These are phyloP conservation scores for Anser cygnoides DNA, from an alignment of 2,113 vertebrate genomes.

Conservation along the genomic window DNA sequence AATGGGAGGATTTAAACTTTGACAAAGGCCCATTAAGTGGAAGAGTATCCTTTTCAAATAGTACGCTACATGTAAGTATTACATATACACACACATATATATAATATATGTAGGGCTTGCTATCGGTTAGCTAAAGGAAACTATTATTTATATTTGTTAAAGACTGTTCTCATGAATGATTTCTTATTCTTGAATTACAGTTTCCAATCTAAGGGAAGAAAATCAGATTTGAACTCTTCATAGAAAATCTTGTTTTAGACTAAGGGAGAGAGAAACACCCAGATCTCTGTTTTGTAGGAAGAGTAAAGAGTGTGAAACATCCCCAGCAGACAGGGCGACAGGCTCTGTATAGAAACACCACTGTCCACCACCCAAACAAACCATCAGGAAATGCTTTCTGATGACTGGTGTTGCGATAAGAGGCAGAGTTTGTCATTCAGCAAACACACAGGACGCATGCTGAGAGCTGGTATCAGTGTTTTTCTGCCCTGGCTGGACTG, in stretches of 20 bases:
- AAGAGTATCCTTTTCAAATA: neutral
- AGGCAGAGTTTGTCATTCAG: neutral
- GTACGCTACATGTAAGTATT: neutral
- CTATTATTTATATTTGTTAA: neutral
- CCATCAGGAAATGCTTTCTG: neutral
- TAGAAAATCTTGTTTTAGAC: neutral
- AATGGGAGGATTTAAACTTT: neutral
- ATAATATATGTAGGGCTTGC: neutral
- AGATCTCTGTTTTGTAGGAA: neutral
- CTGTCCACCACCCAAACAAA: neutral
- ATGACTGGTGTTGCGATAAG: accelerated
- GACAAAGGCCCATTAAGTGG: neutral
- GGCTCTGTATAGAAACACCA: neutral
- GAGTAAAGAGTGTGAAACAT: neutral
- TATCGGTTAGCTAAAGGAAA: neutral
- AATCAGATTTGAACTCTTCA: neutral
- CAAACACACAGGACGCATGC: accelerated
- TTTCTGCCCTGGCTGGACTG: neutral
- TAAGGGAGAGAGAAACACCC: neutral
- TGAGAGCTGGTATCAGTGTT: neutral
- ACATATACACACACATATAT: neutral
- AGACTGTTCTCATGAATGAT: neutral
- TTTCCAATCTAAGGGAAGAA: neutral
- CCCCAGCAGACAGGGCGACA: accelerated
- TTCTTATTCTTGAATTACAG: neutral